A percentile compares a stretch with the other conserved stretches of the same genome.
These are phyloP conservation scores for Pseudomugil gertrudae DNA, from an alignment of 2,797 vertebrate genomes.

Conservation along the genomic window DNA sequence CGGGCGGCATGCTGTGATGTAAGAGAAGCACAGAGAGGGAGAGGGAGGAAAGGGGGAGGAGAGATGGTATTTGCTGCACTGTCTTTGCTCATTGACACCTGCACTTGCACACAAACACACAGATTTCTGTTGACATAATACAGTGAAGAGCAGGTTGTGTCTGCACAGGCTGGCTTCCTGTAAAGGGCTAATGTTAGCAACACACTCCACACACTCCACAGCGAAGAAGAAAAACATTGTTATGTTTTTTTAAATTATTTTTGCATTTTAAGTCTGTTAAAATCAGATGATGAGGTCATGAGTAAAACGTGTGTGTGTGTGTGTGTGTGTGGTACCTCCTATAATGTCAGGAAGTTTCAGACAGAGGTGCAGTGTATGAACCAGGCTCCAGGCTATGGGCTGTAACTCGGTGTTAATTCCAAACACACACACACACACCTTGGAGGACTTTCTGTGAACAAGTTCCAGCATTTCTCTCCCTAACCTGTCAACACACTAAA, in stretches of 20 bases:
- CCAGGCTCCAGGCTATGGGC: constrained; percentile 72
- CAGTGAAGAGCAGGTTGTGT: constrained; percentile 85
- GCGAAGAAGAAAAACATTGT: constrained; percentile 70
- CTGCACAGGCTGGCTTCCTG: constrained; percentile 90
- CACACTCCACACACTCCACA: constrained; percentile 73
- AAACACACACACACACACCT: constrained; percentile 50
- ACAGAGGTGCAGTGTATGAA: constrained; percentile 72
- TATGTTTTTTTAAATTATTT: constrained; percentile 54
- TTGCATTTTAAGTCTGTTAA: constrained; percentile 45
- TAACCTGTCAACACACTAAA: constrained; percentile 70
- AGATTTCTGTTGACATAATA: constrained; percentile 88
- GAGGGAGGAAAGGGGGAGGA: constrained; percentile 38
- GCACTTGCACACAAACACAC: constrained; percentile 71
- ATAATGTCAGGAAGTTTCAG: constrained; percentile 76
- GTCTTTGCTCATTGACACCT: constrained; percentile 74
- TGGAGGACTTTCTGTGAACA: constrained; percentile 70
- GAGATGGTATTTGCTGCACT: constrained; percentile 70
- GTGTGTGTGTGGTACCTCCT: constrained; percentile 58
- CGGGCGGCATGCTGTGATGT: constrained; percentile 81
- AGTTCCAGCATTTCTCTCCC: constrained; percentile 78
- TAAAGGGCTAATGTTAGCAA: constrained; percentile 79
- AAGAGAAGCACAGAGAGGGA: constrained; percentile 70
- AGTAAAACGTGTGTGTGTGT: neutral
- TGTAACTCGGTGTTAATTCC: constrained; percentile 73
- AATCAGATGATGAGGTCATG: constrained; percentile 58